These are phyloP conservation scores for Echeneis naucrates DNA, from an alignment of 2,797 vertebrate species.

Conservation along the genomic window DNA sequence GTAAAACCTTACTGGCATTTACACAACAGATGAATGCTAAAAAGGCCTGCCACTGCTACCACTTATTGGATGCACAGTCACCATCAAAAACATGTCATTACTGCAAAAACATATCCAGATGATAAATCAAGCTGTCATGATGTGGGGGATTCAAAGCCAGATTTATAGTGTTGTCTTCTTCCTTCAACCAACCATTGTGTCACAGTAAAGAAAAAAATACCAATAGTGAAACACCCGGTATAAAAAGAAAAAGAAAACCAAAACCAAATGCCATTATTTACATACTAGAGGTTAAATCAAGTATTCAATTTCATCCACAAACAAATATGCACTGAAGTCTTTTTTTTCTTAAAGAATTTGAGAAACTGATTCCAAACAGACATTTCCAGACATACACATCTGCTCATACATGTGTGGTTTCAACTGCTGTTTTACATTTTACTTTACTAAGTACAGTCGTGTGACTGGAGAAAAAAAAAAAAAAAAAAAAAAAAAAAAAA, in stretches of 20 bases:
- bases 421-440: constrained; percentile 53
- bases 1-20: constrained; percentile 54
- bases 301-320: constrained; percentile 71
- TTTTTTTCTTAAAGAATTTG: constrained; percentile 41
- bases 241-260: constrained; percentile 82
- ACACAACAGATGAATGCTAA: constrained; percentile 40
- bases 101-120: constrained; percentile 40
- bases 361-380: constrained; percentile 67
- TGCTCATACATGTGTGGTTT: constrained; percentile 59
- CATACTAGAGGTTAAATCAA: constrained; percentile 83
- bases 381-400: constrained; percentile 56
- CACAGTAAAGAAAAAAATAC: constrained; percentile 80
- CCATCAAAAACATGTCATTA: constrained; percentile 22
- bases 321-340: constrained; percentile 72
- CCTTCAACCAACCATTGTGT: constrained; percentile 57
- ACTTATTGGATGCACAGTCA: constrained; percentile 43
- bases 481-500: no score
- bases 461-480: no score
- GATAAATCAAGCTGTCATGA: no score
- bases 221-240: constrained; percentile 83
- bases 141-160: constrained; percentile 42
- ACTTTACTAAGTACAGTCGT: constrained; percentile 29
- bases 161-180: constrained; percentile 47
- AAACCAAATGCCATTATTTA: constrained; percentile 86
- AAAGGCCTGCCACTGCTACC: constrained; percentile 7